phyloP scores from a whole-genome alignment of 2,888 invertebrate species.

The Caenorhabditis doughertyi region DNA sequence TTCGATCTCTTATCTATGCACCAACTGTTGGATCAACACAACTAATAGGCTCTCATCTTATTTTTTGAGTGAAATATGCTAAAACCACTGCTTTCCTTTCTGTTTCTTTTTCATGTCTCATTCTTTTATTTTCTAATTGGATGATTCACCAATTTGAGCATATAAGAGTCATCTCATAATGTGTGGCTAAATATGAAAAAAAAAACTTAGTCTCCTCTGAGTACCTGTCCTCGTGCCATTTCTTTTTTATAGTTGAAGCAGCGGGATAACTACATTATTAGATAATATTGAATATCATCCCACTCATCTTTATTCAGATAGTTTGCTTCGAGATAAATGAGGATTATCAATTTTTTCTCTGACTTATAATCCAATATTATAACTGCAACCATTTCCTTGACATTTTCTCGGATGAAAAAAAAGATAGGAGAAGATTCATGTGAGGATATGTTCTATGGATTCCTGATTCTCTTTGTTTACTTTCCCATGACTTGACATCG shows the following conservation, averaged over 20 bases:
- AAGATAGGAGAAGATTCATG: not conserved
- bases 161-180: not conserved
- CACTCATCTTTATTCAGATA: not conserved
- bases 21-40: conserved; percentile 40
- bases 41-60: conserved; percentile 41
- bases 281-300: not conserved
- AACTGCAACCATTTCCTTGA: not conserved
- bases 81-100: conserved; percentile 16
- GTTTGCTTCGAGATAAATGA: conserved; percentile 1
- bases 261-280: not conserved
- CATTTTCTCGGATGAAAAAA: not conserved
- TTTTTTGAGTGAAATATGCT: conserved; percentile 49
- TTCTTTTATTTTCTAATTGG: not conserved
- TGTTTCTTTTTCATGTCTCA: too few species aligned
- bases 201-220: not conserved
- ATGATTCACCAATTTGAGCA: conserved; percentile 6
- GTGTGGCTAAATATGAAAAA: not conserved
- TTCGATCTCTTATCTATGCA: conserved; percentile 45
- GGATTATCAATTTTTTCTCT: conserved; percentile 13
- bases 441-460: conserved; percentile 28
- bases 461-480: conserved; percentile 42
- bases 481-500: conserved; percentile 37
- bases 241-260: not conserved
- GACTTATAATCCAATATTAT: conserved; percentile 6
- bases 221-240: not conserved